phyloP scores from a whole-genome alignment of 2,888 invertebrate species.

The Flexamia atlantica region DNA sequence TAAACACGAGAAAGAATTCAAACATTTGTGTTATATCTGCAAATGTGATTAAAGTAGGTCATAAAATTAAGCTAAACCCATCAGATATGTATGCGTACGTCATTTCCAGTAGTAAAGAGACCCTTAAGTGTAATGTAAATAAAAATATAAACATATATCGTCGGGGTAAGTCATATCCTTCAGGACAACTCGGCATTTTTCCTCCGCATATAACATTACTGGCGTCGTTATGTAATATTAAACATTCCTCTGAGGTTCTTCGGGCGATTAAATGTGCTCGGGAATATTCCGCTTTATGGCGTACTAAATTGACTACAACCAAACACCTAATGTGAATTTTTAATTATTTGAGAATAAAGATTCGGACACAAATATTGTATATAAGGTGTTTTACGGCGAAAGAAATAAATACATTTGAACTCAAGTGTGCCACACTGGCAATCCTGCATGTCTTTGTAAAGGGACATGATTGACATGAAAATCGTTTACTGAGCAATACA shows the following conservation, averaged over 20 bases:
- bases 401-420: no score
- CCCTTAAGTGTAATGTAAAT: background rate
- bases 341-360: no score
- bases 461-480: no score
- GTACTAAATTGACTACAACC: background rate
- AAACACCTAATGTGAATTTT: no score
- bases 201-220: conserved; percentile 35
- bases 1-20: background rate
- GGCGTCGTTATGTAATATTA: conserved; percentile 27
- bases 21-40: background rate
- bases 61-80: no score
- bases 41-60: no score
- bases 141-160: background rate
- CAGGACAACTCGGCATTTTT: background rate
- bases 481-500: no score
- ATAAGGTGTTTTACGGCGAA: no score
- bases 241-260: conserved; percentile 24
- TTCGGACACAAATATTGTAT: no score
- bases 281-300: conserved; percentile 10
- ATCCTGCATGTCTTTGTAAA: no score
- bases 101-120: background rate
- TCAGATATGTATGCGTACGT: no score
- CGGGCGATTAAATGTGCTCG: background rate
- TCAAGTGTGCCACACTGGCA: no score
- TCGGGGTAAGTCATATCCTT: background rate